These are phyloP conservation scores for Gymnocypris eckloni DNA, from an alignment of 2,797 vertebrate genomes.

Conservation along the genomic window DNA sequence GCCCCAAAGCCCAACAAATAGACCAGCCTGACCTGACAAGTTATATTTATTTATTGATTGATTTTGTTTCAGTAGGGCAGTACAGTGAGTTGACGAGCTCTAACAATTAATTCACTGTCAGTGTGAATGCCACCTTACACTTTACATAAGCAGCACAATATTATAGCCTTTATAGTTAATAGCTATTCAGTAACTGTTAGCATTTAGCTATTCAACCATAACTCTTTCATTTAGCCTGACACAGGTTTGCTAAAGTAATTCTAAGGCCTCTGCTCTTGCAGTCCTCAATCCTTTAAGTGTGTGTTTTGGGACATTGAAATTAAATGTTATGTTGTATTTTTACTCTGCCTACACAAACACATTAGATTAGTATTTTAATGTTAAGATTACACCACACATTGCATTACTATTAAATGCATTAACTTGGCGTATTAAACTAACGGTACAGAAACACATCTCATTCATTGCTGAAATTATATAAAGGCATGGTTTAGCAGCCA, in stretches of 20 bases:
- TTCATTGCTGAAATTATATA: slow-evolving; percentile 8
- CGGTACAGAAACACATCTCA: background rate
- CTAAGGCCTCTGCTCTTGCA: slow-evolving; percentile 54
- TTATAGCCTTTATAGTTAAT: background rate
- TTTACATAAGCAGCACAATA: background rate
- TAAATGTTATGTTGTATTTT: slow-evolving; percentile 50
- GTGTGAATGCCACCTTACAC: background rate
- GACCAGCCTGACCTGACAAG: background rate
- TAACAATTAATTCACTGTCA: background rate
- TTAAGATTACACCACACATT: slow-evolving; percentile 23
- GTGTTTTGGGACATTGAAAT: slow-evolving; percentile 40
- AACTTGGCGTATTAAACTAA: slow-evolving; percentile 23
- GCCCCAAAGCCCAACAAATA: background rate
- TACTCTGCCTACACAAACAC: slow-evolving; percentile 36
- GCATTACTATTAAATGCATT: background rate
- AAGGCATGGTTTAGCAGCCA: background rate
- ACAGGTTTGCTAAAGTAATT: slow-evolving; percentile 13
- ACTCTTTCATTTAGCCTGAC: background rate
- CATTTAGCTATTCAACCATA: background rate
- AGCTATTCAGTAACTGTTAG: background rate
- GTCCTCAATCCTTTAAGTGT: slow-evolving; percentile 45
- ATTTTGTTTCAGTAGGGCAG: background rate
- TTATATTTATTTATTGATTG: background rate
- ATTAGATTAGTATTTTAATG: slow-evolving; percentile 4
- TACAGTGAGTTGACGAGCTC: background rate